Evolutionary conservation across 2,113 vertebrate species (phyloP).

Genomic region (Apus apus): DNA sequence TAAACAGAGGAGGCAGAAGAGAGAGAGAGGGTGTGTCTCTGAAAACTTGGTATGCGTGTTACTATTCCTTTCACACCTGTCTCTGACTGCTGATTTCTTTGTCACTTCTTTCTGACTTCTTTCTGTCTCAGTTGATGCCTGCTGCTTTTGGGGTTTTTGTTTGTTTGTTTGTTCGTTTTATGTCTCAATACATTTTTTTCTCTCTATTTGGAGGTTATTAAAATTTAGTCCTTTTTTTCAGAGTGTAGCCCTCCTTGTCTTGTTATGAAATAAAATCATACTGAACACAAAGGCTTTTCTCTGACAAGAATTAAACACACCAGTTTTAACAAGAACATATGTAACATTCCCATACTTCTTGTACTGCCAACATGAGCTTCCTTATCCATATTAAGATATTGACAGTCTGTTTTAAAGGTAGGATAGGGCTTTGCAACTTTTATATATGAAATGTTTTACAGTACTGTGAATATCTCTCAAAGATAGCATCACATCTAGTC

Average conservation of each 20-base stretch:
- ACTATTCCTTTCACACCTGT: neutral
- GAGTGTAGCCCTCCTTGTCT: neutral
- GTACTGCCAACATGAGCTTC: neutral
- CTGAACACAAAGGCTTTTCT: neutral
- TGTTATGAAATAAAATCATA: neutral
- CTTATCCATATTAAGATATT: constrained; percentile 10
- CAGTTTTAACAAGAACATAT: constrained; percentile 25
- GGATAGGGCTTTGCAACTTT: neutral
- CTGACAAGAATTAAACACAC: neutral
- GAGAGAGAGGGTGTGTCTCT: neutral
- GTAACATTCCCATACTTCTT: constrained; percentile 1
- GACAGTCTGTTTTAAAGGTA: constrained; percentile 5
- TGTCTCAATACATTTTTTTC: neutral
- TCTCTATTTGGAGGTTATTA: neutral
- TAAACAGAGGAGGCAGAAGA: neutral
- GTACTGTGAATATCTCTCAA: neutral
- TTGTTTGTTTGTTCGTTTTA: no score
- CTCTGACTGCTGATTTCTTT: neutral
- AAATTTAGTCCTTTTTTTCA: neutral
- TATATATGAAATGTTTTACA: neutral
- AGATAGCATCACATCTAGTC: neutral
- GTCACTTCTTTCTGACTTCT: neutral
- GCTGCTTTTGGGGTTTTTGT: no score
- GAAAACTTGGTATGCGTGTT: neutral
- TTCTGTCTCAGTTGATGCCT: neutral